These are phyloP conservation scores for Odontamblyopus lacepedii DNA, from an alignment of 2,797 vertebrate species.

Conservation along the genomic window DNA sequence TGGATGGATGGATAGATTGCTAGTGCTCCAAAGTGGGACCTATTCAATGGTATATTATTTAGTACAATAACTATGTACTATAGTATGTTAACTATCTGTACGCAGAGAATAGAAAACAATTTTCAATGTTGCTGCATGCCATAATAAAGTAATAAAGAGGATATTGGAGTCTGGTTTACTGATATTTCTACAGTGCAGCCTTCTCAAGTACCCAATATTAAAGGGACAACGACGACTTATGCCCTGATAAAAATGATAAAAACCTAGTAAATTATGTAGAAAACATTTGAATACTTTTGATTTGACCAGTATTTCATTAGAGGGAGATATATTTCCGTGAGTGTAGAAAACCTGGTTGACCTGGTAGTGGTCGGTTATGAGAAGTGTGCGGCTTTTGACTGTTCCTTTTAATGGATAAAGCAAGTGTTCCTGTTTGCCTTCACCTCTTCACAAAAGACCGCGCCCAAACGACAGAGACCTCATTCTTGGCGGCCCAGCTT, in stretches of 20 bases:
- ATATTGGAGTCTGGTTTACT: conserved; percentile 58
- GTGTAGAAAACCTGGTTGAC: background rate
- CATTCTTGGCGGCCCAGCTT: conserved; percentile 52
- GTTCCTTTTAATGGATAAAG: conserved; percentile 23
- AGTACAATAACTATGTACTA: conserved; percentile 52
- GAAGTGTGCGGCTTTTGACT: conserved; percentile 5
- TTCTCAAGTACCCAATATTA: conserved; percentile 72
- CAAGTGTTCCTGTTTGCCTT: conserved; percentile 29
- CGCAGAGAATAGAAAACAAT: conserved; percentile 58
- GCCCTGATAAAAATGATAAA: conserved; percentile 69
- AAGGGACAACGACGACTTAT: conserved; percentile 62
- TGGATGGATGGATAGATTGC: conserved; percentile 23
- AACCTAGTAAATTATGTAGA: conserved; percentile 52
- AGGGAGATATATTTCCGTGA: conserved; percentile 16
- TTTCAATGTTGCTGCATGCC: conserved; percentile 54
- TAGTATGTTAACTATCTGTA: conserved; percentile 65
- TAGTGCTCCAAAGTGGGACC: conserved; percentile 51
- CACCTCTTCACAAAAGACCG: conserved; percentile 38
- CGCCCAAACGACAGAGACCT: conserved; percentile 49
- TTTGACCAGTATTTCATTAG: conserved; percentile 31
- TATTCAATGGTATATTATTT: conserved; percentile 63
- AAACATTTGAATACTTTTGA: conserved; percentile 53
- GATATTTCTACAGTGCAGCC: conserved; percentile 66
- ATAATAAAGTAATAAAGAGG: conserved; percentile 74
- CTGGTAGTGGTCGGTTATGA: background rate